Evolutionary conservation across 64 coral and sea anemone species (phyloP).

Genomic region (Catalaphyllia jardinei): DNA sequence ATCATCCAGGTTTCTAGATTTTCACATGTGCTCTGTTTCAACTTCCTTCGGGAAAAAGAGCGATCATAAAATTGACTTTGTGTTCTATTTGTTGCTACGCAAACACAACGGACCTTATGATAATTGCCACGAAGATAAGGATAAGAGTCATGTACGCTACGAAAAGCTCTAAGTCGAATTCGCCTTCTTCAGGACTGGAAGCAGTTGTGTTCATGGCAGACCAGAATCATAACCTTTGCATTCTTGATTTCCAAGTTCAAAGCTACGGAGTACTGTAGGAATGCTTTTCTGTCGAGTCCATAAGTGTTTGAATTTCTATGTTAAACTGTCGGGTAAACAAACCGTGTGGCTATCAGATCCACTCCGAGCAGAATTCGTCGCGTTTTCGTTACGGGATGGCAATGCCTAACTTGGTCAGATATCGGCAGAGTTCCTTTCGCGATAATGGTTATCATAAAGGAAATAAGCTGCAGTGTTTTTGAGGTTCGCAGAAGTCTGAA

Average conservation of each 20-base stretch:
- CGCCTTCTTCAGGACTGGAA: conserved; percentile 8
- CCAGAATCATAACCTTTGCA: background rate
- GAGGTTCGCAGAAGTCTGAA: too few relatives aligned
- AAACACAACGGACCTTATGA: conserved; percentile 81
- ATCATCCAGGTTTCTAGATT: background rate
- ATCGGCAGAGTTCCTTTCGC: too few relatives aligned
- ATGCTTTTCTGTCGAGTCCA: background rate
- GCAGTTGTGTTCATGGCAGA: conserved; percentile 70
- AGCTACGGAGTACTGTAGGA: background rate
- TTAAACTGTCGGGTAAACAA: too few relatives aligned
- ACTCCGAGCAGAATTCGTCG: too few relatives aligned
- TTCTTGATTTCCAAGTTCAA: background rate
- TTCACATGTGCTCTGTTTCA: background rate
- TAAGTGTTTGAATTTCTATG: background rate
- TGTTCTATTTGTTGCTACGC: conserved; percentile 4
- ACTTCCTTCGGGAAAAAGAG: background rate
- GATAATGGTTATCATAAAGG: too few relatives aligned
- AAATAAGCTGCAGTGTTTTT: too few relatives aligned
- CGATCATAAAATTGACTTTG: background rate
- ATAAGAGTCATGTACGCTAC: conserved; percentile 81
- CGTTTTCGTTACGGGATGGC: too few relatives aligned
- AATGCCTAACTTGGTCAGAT: too few relatives aligned
- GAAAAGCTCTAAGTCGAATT: conserved; percentile 75
- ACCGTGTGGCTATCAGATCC: too few relatives aligned
- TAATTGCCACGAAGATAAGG: conserved; percentile 81